Percentiles rank a stretch among this genome's conserved stretches.
Conservation (phyloP, 2,797 vertebrate species). For the Kryptopterus vitreolus region DNA sequence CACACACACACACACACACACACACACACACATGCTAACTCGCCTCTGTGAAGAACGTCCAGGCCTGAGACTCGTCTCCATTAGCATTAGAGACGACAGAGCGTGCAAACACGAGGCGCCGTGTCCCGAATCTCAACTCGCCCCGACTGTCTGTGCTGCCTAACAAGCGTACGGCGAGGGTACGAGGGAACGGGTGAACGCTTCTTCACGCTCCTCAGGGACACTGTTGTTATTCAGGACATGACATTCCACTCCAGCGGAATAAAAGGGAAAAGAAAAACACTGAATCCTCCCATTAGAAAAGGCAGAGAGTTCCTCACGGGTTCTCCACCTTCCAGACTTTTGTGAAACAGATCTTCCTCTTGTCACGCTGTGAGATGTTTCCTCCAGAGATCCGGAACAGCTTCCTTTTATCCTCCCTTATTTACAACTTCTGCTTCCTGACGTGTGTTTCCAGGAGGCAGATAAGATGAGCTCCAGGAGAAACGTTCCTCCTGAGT, state of each 20-base stretch:
- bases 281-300: slow-evolving; percentile 4
- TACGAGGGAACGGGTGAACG: slow-evolving; percentile 23
- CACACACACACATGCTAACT: not conserved
- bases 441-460: not conserved
- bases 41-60: not conserved
- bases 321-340: not conserved
- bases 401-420: no score
- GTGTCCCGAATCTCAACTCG: slow-evolving; percentile 23
- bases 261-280: not conserved
- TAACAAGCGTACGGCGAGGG: slow-evolving; percentile 40
- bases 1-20: no score
- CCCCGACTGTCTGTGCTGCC: slow-evolving; percentile 21
- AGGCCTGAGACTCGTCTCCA: slow-evolving; percentile 6
- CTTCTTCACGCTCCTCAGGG: not conserved
- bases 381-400: not conserved
- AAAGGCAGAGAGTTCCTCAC: not conserved
- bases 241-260: slow-evolving; percentile 5
- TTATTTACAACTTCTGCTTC: not conserved
- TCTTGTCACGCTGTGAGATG: not conserved
- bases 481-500: not conserved
- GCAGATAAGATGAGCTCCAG: not conserved
- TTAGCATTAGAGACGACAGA: slow-evolving; percentile 9
- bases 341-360: not conserved
- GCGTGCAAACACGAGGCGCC: not conserved
- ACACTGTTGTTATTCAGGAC: slow-evolving; percentile 6